Evolutionary conservation across 2,113 vertebrate species (phyloP).

Genomic region (Oceanodroma tethys): DNA sequence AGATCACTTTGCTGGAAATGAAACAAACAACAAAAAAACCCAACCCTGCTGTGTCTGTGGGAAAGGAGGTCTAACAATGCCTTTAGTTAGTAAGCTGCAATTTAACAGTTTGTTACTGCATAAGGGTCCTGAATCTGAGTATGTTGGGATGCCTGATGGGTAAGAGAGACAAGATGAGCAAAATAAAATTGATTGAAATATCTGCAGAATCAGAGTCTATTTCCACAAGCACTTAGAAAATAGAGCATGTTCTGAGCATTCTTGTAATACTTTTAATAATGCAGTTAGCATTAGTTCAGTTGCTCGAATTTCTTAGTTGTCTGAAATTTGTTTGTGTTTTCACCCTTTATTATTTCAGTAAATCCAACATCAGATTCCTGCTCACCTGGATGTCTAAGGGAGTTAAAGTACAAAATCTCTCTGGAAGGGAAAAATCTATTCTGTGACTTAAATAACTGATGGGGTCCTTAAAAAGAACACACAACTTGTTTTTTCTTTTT

Average conservation of each 20-base stretch:
- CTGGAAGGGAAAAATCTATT: neutral
- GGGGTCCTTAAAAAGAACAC: neutral
- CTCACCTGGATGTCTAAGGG: neutral
- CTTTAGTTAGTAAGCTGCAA: neutral
- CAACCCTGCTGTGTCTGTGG: neutral
- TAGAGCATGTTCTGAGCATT: neutral
- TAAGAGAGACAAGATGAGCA: neutral
- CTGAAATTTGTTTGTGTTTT: neutral
- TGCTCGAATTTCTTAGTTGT: neutral
- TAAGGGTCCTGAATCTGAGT: neutral
- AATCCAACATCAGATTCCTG: neutral
- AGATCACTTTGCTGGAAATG: neutral
- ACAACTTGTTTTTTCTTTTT: neutral
- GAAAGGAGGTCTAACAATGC: neutral
- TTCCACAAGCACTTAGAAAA: neutral
- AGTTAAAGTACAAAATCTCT: neutral
- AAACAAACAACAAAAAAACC: neutral
- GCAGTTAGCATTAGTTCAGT: neutral
- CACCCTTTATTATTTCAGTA: neutral
- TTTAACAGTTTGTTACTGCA: neutral
- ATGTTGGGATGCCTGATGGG: rapidly evolving
- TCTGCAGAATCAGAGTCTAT: neutral
- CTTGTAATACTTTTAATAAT: neutral
- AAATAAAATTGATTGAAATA: neutral
- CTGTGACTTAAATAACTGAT: neutral